These are phyloP conservation scores for Mus spicilegus DNA, from an alignment of 2,113 vertebrate species.

Conservation along the genomic window DNA sequence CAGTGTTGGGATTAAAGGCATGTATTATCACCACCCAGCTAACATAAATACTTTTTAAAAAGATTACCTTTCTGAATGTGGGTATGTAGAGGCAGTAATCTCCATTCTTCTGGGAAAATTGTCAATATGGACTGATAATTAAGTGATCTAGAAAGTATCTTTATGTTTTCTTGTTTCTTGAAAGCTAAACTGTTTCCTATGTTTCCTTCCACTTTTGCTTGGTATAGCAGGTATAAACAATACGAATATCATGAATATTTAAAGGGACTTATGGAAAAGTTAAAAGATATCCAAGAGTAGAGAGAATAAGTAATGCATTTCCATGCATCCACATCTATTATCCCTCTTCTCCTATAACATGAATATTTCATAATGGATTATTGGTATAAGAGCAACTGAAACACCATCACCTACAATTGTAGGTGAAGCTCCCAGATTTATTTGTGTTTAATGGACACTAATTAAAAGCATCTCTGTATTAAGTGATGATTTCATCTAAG, in stretches of 20 bases:
- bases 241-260: constrained; percentile 50
- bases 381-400: constrained; percentile 31
- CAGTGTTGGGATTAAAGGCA: background rate
- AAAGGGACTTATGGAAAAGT: constrained; percentile 21
- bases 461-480: constrained; percentile 68
- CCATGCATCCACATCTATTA: background rate
- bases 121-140: background rate
- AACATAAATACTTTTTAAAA: background rate
- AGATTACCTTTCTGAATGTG: background rate
- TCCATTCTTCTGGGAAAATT: constrained; percentile 15
- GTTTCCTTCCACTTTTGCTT: constrained; percentile 24
- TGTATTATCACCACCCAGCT: background rate
- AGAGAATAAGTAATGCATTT: constrained; percentile 45
- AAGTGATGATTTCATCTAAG: constrained; percentile 58
- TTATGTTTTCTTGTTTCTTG: background rate
- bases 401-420: constrained; percentile 42
- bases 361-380: constrained; percentile 49
- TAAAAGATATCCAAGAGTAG: background rate
- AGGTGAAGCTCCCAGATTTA: constrained; percentile 55
- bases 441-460: constrained; percentile 64
- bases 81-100: background rate
- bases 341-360: background rate
- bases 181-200: background rate
- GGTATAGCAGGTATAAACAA: constrained; percentile 32
- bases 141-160: background rate